A percentile compares a stretch with the other conserved stretches of the same genome.
These are phyloP conservation scores for Rhodinocichla rosea DNA, from an alignment of 2,113 vertebrate species.

Conservation along the genomic window DNA sequence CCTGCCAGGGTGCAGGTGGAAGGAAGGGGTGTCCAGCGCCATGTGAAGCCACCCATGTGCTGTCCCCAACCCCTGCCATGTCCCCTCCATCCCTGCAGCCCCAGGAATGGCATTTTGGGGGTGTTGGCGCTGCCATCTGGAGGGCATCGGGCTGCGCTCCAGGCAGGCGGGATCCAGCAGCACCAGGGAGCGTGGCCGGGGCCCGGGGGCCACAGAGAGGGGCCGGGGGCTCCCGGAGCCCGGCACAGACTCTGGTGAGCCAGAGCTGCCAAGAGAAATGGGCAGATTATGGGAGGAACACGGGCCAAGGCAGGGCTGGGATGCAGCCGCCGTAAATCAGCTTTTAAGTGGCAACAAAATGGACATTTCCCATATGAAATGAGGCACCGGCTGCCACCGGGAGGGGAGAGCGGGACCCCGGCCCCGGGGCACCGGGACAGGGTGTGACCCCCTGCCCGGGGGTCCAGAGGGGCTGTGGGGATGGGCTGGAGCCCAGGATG, in stretches of 20 bases:
- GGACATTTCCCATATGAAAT: conserved; percentile 73
- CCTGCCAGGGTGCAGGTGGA: rapidly evolving
- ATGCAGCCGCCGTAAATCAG: conserved; percentile 72
- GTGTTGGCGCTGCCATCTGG: not conserved
- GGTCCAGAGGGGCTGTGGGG: rapidly evolving
- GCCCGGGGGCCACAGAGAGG: not conserved
- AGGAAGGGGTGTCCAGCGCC: rapidly evolving
- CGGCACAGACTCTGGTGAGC: not conserved
- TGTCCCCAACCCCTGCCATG: rapidly evolving
- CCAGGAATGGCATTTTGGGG: rapidly evolving
- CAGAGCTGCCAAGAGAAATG: conserved; percentile 66
- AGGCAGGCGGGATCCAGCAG: conserved; percentile 74
- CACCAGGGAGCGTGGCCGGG: conserved; percentile 49
- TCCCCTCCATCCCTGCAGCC: not conserved
- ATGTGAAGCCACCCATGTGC: rapidly evolving
- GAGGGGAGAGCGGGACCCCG: not conserved
- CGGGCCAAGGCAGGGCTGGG: conserved; percentile 70
- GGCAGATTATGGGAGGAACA: conserved; percentile 69
- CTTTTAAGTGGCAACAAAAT: conserved; percentile 76
- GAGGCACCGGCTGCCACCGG: not conserved
- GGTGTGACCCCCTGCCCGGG: rapidly evolving
- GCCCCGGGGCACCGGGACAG: not conserved
- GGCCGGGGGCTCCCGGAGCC: not conserved
- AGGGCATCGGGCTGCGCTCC: conserved; percentile 54
- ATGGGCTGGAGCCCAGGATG: not conserved